phyloP scores from a whole-genome alignment of 2,888 invertebrate genomes.

The Ophion ellenae region DNA sequence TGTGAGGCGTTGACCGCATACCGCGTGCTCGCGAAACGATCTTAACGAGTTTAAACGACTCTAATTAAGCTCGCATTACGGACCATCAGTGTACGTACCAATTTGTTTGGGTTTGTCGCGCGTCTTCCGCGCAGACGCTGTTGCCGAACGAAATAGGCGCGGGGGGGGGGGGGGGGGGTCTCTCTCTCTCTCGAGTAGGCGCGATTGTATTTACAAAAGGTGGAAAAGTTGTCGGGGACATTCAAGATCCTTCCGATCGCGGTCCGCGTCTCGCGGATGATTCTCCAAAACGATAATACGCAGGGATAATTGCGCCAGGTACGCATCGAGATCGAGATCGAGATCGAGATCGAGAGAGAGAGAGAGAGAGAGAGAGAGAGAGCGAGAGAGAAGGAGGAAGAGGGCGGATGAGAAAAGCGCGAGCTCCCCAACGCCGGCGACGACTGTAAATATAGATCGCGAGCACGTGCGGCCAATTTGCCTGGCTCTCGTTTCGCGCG shows the following conservation, averaged over 20 bases:
- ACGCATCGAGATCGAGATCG: too few species aligned
- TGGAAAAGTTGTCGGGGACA: too few species aligned
- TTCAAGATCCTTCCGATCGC: too few species aligned
- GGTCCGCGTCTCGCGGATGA: too few species aligned
- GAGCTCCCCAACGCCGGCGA: not conserved
- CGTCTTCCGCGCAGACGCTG: constrained; percentile 2
- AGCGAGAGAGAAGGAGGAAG: not conserved
- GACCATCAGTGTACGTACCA: constrained; percentile 64
- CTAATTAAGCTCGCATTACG: constrained; percentile 81
- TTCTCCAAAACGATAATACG: too few species aligned
- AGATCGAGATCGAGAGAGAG: too few species aligned
- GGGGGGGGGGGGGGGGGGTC: too few species aligned
- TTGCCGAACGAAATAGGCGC: too few species aligned
- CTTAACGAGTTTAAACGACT: constrained; percentile 83
- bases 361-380: not conserved
- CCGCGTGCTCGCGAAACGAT: constrained; percentile 77
- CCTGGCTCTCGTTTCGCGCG: not conserved
- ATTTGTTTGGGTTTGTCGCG: constrained; percentile 74
- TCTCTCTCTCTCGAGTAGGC: too few species aligned
- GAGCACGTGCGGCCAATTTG: not conserved
- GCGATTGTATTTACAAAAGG: too few species aligned
- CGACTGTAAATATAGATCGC: not conserved
- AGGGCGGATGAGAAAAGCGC: not conserved
- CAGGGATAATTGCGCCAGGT: too few species aligned
- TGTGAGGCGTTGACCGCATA: constrained; percentile 68